phyloP scores from a whole-genome alignment of 2,797 vertebrate species.

The Thaleichthys pacificus region DNA sequence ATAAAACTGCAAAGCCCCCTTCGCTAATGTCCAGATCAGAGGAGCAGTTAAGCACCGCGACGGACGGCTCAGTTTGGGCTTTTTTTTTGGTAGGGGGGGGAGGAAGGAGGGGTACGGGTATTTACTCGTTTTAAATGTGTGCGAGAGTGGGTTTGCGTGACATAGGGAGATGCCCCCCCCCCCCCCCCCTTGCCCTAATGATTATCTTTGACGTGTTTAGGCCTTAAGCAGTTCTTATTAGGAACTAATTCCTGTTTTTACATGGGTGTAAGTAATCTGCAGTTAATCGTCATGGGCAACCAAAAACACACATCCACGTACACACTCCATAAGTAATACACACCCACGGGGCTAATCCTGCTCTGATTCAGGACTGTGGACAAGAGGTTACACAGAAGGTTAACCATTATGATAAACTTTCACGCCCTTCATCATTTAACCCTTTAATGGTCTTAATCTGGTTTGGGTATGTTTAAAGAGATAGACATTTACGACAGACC shows the following conservation, averaged over 20 bases:
- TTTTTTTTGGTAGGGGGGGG: slow-evolving; percentile 31
- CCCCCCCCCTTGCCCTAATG: slow-evolving; percentile 51
- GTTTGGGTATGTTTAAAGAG: slow-evolving; percentile 63
- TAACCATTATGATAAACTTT: slow-evolving; percentile 65
- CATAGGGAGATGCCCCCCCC: slow-evolving; percentile 47
- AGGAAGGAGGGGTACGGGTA: slow-evolving; percentile 34
- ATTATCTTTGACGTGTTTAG: slow-evolving; percentile 71
- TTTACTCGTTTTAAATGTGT: slow-evolving; percentile 48
- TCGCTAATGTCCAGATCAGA: slow-evolving; percentile 63
- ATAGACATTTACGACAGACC: slow-evolving; percentile 53
- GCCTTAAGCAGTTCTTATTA: slow-evolving; percentile 72
- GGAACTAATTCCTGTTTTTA: slow-evolving; percentile 74
- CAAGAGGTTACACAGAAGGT: slow-evolving; percentile 23
- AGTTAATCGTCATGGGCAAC: slow-evolving; percentile 64
- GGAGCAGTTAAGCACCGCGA: slow-evolving; percentile 52
- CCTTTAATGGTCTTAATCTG: slow-evolving; percentile 64
- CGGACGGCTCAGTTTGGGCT: slow-evolving; percentile 42
- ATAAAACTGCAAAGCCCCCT: slow-evolving; percentile 53
- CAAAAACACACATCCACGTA: slow-evolving; percentile 54
- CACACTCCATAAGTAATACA: slow-evolving; percentile 4
- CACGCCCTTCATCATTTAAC: slow-evolving; percentile 52
- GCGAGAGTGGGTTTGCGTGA: slow-evolving; percentile 45
- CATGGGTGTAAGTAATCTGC: slow-evolving; percentile 73
- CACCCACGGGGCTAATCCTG: slow-evolving; percentile 63
- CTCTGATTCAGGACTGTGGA: slow-evolving; percentile 50